Evolutionary conservation across 92 coral and sea anemone species (phyloP), one percentile per base, ranked within the genome.

Genomic region (Epizoanthus stellaris): DNA sequence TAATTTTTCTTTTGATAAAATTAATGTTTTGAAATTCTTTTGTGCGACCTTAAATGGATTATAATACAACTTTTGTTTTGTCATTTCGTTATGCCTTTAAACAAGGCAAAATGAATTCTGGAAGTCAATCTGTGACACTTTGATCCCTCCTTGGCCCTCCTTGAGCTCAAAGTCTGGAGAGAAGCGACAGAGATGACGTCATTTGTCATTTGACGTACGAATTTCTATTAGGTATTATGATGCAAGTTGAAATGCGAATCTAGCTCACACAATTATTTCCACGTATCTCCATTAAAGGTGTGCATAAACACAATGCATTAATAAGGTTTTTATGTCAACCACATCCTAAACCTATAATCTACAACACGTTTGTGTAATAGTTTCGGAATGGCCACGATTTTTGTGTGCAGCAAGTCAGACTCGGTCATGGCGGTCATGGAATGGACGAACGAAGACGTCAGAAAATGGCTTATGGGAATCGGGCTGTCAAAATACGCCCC

Each of bases 401-500:
- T 79, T 23, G 25, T 79, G 1, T 70, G 70, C 16, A 39, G 58
- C 70, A 43, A 21, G 42, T 64, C 83, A 6, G 83, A 79, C 73
- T 60, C 77, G 17, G 84, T 82, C 25, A 59, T 88, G 75, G 73
- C 77, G 17, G 84, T 82, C 25, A 59, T 88, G 75, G 73, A 70
- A 11, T 88, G 91, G 91, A 69, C 49, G 14, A 69, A 19, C 23
- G 91, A 82, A 17, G 75, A 88, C 15, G 85, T 88, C 17, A 23
- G 20, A 58, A 63, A 56, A 13, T 88, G 91, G 91, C 88, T 88
- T 36, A 21, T 23, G 45, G 59, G 67, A 23, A 83, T 82, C 52
- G 91, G 88, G 2, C 82, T 82, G 20, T 85, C 85, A 88, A 88
- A 88, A 74, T 83, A 88, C 65, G 87, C 74, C 49, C 56, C 59